phyloP scores from a whole-genome alignment of 2,888 invertebrate species.

The Perithous albicinctus region DNA sequence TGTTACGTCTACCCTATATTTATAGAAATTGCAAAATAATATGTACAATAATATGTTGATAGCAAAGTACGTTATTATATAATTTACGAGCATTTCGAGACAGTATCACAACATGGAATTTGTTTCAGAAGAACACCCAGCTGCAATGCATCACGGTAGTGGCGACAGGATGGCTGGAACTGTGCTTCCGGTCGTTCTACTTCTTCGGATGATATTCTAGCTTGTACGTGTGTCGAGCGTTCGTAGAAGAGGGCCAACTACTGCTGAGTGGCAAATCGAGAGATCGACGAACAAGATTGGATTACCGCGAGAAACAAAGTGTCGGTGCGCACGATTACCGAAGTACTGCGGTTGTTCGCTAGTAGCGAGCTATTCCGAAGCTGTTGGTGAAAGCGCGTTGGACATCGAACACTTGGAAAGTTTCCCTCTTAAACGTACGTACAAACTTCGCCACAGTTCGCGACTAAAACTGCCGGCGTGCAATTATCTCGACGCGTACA shows the following conservation, averaged over 20 bases:
- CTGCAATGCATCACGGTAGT: conserved; percentile 92
- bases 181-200: conserved; percentile 75
- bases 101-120: conserved; percentile 70
- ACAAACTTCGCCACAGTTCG: conserved; percentile 33
- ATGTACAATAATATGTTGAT: background rate
- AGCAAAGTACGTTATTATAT: background rate
- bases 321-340: conserved; percentile 34
- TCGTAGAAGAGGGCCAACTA: conserved; percentile 53
- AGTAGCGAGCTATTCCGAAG: conserved; percentile 29
- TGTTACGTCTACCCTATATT: too few relatives aligned
- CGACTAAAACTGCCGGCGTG: conserved; percentile 3
- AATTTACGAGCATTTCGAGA: conserved; percentile 20
- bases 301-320: conserved; percentile 60
- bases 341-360: conserved; percentile 15
- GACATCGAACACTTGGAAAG: conserved; percentile 44
- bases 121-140: conserved; percentile 93
- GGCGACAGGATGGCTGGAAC: conserved; percentile 81
- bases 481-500: conserved; percentile 2
- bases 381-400: conserved; percentile 21
- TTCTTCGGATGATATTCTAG: conserved; percentile 76
- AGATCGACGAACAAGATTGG: conserved; percentile 63
- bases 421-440: conserved; percentile 36
- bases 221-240: conserved; percentile 47
- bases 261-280: conserved; percentile 32
- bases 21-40: too few relatives aligned